Percentiles rank a stretch among this genome's conserved stretches.
Evolutionary conservation across 30 jellyfish, hydroid and myxozoan genomes (phyloP).

Genomic region (Pseudorhiza aurosa): DNA sequence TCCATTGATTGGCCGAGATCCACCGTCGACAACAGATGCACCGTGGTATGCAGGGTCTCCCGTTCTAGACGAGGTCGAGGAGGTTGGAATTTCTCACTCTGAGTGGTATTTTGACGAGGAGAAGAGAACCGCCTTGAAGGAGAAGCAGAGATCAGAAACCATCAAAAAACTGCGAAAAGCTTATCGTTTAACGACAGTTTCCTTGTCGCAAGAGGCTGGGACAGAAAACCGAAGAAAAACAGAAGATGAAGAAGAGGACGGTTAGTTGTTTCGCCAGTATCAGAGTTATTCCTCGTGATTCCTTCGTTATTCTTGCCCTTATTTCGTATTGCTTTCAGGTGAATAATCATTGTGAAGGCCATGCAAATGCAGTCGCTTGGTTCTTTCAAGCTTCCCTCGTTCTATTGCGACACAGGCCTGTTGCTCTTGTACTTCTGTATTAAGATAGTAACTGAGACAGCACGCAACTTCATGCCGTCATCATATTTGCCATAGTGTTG

Average conservation of each 20-base stretch:
- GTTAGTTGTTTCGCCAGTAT: neutral
- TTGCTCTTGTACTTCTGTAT: too few species aligned
- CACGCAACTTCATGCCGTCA: too few species aligned
- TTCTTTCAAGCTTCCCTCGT: too few species aligned
- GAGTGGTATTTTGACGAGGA: slow-evolving; percentile 79
- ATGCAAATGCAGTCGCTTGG: too few species aligned
- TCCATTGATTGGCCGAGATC: slow-evolving; percentile 85
- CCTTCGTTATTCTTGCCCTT: too few species aligned
- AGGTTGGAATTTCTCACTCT: slow-evolving; percentile 55
- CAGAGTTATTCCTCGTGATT: too few species aligned
- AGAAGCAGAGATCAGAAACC: slow-evolving; percentile 56
- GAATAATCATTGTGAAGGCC: too few species aligned
- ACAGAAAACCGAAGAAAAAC: slow-evolving; percentile 29
- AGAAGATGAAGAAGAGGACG: slow-evolving; percentile 67
- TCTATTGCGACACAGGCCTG: too few species aligned
- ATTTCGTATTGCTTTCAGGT: too few species aligned
- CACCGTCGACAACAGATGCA: slow-evolving; percentile 85
- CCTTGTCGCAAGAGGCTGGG: slow-evolving; percentile 63
- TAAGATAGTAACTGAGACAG: too few species aligned
- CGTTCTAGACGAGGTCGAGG: slow-evolving; percentile 55
- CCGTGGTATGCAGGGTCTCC: slow-evolving; percentile 90
- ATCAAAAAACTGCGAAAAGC: slow-evolving; percentile 60
- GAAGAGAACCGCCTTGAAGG: slow-evolving; percentile 63
- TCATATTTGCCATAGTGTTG: too few species aligned
- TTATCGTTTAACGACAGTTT: slow-evolving; percentile 61